Percentiles rank a stretch among this genome's conserved stretches.
Evolutionary conservation across 2,797 vertebrate species (phyloP).

Genomic region (Sebastes vulpes): DNA sequence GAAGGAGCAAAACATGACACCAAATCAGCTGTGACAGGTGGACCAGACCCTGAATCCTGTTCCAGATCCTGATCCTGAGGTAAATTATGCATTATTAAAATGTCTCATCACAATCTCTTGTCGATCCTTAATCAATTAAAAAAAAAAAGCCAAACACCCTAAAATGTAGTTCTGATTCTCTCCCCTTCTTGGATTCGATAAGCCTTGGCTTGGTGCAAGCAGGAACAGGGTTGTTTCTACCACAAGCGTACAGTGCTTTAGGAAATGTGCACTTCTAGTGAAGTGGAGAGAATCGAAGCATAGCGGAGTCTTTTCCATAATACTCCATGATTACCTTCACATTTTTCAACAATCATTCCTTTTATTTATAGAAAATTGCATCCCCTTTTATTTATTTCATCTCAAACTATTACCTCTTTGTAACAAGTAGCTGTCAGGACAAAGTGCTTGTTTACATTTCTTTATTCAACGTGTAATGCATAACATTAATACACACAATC

Average conservation of each 20-base stretch:
- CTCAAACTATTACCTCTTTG: neutral
- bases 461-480: no score
- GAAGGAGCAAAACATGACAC: neutral
- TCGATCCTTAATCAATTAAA: no score
- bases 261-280: no score
- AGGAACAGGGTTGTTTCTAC: rapidly evolving
- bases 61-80: neutral
- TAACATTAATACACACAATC: neutral
- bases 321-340: neutral
- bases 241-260: no score
- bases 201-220: no score
- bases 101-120: neutral
- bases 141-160: no score
- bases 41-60: neutral
- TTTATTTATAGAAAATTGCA: neutral
- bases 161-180: no score
- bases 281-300: no score
- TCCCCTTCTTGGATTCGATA: no score
- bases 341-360: neutral
- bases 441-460: neutral
- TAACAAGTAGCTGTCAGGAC: neutral
- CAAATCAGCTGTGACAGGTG: neutral
- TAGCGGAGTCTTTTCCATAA: no score
- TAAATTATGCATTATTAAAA: neutral
- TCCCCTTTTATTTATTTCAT: neutral